phyloP scores from a whole-genome alignment of 2,113 vertebrate species.

The Anhinga rufa region DNA sequence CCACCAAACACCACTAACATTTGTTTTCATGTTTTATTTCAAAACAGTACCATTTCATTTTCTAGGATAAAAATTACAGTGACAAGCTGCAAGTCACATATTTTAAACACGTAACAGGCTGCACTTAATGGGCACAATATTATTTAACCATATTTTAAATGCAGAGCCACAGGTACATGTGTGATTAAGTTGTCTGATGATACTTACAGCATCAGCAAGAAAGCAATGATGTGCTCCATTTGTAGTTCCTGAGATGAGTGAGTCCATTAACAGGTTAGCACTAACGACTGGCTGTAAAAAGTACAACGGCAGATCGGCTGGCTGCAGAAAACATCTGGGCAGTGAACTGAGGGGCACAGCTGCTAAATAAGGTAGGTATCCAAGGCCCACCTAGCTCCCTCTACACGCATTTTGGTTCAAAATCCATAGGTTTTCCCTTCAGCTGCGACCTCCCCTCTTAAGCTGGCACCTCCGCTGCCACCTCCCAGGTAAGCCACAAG shows the following conservation, averaged over 20 bases:
- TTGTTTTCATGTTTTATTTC: not conserved
- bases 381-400: not conserved
- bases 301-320: not conserved
- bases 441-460: not conserved
- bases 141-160: not conserved
- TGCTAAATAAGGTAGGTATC: not conserved
- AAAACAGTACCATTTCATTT: not conserved
- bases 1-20: not conserved
- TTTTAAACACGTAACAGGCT: not conserved
- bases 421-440: not conserved
- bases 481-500: not conserved
- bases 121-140: not conserved
- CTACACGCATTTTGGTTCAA: not conserved
- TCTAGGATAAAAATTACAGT: not conserved
- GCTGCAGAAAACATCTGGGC: slow-evolving; percentile 5
- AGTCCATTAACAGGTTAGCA: slow-evolving; percentile 14
- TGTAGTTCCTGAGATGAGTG: slow-evolving; percentile 15
- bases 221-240: not conserved
- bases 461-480: not conserved
- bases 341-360: not conserved
- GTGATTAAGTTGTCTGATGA: slow-evolving; percentile 2
- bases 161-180: not conserved
- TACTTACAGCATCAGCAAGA: not conserved
- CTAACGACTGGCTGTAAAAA: slow-evolving; percentile 10
- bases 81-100: not conserved